A percentile compares a stretch with the other conserved stretches of the same genome.
Evolutionary conservation across 2,113 vertebrate species (phyloP).

Genomic region (Micromys minutus): DNA sequence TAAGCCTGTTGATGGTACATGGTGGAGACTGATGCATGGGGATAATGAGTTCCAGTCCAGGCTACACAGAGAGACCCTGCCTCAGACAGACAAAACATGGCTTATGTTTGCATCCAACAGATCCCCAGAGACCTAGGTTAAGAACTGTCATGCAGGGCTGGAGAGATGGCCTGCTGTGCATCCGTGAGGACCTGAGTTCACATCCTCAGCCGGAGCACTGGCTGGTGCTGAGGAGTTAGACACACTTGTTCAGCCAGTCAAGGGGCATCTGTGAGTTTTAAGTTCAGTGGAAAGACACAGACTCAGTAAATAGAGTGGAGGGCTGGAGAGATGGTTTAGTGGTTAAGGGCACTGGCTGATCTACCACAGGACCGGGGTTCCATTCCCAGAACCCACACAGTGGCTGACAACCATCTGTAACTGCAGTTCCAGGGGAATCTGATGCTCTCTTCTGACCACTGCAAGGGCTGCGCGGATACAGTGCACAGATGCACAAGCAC

Average conservation of each 20-base stretch:
- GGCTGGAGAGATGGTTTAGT: neutral
- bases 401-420: neutral
- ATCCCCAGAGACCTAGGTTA: constrained; percentile 9
- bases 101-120: constrained; percentile 16
- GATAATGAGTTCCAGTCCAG: neutral
- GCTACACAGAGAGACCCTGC: neutral
- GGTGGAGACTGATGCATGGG: neutral
- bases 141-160: neutral
- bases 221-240: neutral
- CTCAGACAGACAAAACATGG: neutral
- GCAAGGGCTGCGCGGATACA: neutral
- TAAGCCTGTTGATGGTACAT: neutral
- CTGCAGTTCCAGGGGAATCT: neutral
- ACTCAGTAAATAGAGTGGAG: neutral
- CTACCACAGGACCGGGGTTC: neutral
- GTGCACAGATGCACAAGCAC: neutral
- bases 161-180: no score
- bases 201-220: neutral
- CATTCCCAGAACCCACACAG: neutral
- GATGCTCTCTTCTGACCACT: neutral
- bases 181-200: neutral
- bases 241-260: neutral
- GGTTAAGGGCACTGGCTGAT: neutral
- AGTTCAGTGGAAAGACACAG: neutral
- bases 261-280: neutral